Conservation (phyloP, 2,113 vertebrate species). For the Muntiacus muntjak region DNA sequence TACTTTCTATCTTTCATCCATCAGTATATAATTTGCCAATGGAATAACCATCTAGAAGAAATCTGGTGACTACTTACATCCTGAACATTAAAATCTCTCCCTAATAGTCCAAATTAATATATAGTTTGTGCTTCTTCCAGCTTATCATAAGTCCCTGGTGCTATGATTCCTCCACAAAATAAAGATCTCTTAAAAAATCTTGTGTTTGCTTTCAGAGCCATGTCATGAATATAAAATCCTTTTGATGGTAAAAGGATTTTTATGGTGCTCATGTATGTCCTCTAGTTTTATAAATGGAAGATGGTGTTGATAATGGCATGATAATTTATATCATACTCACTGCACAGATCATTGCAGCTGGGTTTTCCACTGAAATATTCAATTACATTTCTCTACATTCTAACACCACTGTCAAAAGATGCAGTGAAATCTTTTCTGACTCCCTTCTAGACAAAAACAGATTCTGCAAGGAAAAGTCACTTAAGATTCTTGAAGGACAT, state of each 20-base stretch:
- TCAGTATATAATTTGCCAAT: neutral
- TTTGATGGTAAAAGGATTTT: conserved; percentile 41
- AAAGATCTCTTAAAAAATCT: conserved; percentile 46
- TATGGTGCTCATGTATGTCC: conserved; percentile 43
- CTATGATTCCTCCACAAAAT: conserved; percentile 29
- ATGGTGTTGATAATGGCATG: conserved; percentile 52
- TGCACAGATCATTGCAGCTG: conserved; percentile 38
- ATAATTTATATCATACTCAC: conserved; percentile 56
- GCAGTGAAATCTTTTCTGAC: neutral
- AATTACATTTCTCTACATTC: conserved; percentile 35
- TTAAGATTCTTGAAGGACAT: conserved; percentile 42
- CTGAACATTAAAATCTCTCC: neutral
- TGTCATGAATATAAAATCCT: conserved; percentile 39
- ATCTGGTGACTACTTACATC: neutral
- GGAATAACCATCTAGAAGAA: conserved; percentile 1
- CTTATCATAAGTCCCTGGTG: neutral
- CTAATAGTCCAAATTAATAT: conserved; percentile 20
- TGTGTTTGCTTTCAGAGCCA: conserved; percentile 52
- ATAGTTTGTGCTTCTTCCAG: conserved; percentile 1
- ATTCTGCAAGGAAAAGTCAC: neutral
- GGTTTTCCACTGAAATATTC: conserved; percentile 54
- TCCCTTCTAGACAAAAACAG: conserved; percentile 28
- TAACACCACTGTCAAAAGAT: conserved; percentile 29
- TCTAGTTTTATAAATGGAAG: conserved; percentile 59
- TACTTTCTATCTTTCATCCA: conserved; percentile 6